Conservation (phyloP, 2,113 vertebrate genomes). For the Xenopus tropicalis region UCB_Xtro_10.0 CM004443.2:105507501-105508000, state of each 20-base stretch:
- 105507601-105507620: no score
- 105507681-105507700: constrained; percentile 40
- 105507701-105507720: constrained; percentile 39
- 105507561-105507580: no score
- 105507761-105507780: constrained; percentile 2
- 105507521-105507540: no score
- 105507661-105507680: constrained; percentile 1
- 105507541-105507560: no score
- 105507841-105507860: constrained; percentile 2
- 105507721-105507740: constrained; percentile 41
- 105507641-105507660: background rate
- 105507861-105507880: background rate
- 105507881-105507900: background rate
- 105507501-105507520: no score
- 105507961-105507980: background rate
- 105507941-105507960: no score
- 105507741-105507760: constrained; percentile 21
- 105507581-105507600: no score
- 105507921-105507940: no score
- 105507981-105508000: background rate
- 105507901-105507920: background rate
- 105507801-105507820: constrained; percentile 29
- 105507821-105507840: constrained; percentile 30
- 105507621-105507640: no score
- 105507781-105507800: constrained; percentile 14